Percentiles rank a stretch among this genome's conserved stretches.
Evolutionary conservation across 2,797 vertebrate species (phyloP).

Genomic region (Fundulus diaphanus): DNA sequence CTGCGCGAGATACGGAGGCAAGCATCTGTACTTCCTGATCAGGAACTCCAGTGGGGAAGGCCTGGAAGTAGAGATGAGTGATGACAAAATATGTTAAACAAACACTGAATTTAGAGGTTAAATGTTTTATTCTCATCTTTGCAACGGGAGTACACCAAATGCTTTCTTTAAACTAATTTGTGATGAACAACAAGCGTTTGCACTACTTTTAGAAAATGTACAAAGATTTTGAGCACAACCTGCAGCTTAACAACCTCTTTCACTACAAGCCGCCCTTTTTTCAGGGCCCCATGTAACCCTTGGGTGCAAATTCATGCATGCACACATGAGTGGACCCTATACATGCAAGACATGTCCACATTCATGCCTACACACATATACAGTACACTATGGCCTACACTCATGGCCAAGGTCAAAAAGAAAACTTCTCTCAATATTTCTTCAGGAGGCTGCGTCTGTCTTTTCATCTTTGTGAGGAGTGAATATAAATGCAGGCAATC

Average conservation of each 20-base stretch:
- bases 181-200: background rate
- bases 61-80: conserved; percentile 44
- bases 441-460: no score
- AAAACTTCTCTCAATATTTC: no score
- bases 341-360: background rate
- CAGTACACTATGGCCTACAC: no score
- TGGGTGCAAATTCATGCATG: background rate
- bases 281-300: background rate
- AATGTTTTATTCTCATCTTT: background rate
- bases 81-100: background rate
- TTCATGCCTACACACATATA: background rate
- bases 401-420: no score
- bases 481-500: no score
- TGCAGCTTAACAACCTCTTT: background rate
- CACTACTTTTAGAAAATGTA: background rate
- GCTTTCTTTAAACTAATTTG: background rate
- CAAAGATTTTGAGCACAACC: background rate
- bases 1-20: conserved; percentile 59
- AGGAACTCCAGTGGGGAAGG: conserved; percentile 54
- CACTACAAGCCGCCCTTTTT: background rate
- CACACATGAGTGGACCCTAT: background rate
- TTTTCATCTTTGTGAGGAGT: no score
- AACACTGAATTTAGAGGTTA: background rate
- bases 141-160: background rate
- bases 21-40: conserved; percentile 57